Evolutionary conservation across 2,888 invertebrate species (phyloP).

Genomic region (Shargacucullia verbasci): DNA sequence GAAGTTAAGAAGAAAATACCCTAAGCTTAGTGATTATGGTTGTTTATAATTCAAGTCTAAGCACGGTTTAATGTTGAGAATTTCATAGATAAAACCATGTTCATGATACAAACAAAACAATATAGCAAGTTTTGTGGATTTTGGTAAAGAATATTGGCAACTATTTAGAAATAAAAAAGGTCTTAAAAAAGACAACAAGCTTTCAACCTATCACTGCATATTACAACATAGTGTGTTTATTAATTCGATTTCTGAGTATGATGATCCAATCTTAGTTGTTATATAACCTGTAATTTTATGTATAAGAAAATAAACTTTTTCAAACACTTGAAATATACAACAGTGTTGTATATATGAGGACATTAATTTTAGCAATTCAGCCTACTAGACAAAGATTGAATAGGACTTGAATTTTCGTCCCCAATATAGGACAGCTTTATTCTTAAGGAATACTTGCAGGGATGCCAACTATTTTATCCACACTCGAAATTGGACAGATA

Average conservation of each 20-base stretch:
- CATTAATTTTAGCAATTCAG: background rate
- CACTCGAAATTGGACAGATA: slow-evolving; percentile 21
- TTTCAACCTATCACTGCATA: too few relatives aligned
- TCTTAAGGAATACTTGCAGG: background rate
- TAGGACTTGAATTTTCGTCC: background rate
- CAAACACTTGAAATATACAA: too few relatives aligned
- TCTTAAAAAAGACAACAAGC: too few relatives aligned
- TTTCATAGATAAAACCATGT: slow-evolving; percentile 34
- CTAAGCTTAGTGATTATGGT: slow-evolving; percentile 31
- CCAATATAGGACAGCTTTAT: background rate
- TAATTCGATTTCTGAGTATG: too few relatives aligned
- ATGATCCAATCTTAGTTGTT: too few relatives aligned
- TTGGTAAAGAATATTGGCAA: too few relatives aligned
- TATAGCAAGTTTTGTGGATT: too few relatives aligned
- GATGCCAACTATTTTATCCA: slow-evolving; percentile 7
- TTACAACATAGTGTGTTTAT: too few relatives aligned
- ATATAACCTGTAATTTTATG: too few relatives aligned
- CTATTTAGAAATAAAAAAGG: too few relatives aligned
- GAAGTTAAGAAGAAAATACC: slow-evolving; percentile 21
- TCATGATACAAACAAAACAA: slow-evolving; percentile 21
- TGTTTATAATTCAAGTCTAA: slow-evolving; percentile 21
- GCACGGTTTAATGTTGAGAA: slow-evolving; percentile 6
- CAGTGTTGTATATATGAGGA: too few relatives aligned
- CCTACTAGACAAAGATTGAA: background rate
- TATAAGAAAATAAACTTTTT: too few relatives aligned